A percentile compares a stretch with the other conserved stretches of the same genome.
These are phyloP conservation scores for Heterodera schachtii DNA, from an alignment of 1,140 invertebrate genomes.

Conservation along the genomic window DNA sequence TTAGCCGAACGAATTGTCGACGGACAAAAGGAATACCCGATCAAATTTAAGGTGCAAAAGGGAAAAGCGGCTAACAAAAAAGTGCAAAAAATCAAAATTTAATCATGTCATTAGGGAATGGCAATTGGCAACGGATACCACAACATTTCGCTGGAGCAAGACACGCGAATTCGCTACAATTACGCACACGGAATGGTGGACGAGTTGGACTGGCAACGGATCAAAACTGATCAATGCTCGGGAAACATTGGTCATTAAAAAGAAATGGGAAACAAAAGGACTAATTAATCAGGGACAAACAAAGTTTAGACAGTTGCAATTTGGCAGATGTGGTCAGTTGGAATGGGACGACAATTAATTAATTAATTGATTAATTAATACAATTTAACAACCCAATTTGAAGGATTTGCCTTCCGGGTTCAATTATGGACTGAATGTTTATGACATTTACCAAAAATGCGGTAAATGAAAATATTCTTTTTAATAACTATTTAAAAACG, in stretches of 20 bases:
- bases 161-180: slow-evolving; percentile 62
- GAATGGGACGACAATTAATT: slow-evolving; percentile 18
- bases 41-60: slow-evolving; percentile 63
- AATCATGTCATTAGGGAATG: slow-evolving; percentile 53
- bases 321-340: slow-evolving; percentile 47
- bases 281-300: no score
- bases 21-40: slow-evolving; percentile 61
- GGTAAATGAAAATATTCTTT: slow-evolving; percentile 23
- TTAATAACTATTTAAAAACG: slow-evolving; percentile 12
- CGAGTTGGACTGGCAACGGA: slow-evolving; percentile 59
- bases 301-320: slow-evolving; percentile 58
- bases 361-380: neutral
- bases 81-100: neutral
- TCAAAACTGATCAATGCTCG: slow-evolving; percentile 59
- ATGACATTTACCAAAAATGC: slow-evolving; percentile 51
- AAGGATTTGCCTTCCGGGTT: slow-evolving; percentile 20
- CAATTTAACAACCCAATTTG: neutral
- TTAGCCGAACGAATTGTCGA: slow-evolving; percentile 69
- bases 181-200: slow-evolving; percentile 64
- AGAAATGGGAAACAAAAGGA: no score
- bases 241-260: slow-evolving; percentile 36
- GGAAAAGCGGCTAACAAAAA: neutral
- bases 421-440: slow-evolving; percentile 59
- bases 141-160: slow-evolving; percentile 62
- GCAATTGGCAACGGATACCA: slow-evolving; percentile 65